Evolutionary conservation across 23 tunicate genomes (phyloP).

Genomic region (Diplosoma virens): DNA sequence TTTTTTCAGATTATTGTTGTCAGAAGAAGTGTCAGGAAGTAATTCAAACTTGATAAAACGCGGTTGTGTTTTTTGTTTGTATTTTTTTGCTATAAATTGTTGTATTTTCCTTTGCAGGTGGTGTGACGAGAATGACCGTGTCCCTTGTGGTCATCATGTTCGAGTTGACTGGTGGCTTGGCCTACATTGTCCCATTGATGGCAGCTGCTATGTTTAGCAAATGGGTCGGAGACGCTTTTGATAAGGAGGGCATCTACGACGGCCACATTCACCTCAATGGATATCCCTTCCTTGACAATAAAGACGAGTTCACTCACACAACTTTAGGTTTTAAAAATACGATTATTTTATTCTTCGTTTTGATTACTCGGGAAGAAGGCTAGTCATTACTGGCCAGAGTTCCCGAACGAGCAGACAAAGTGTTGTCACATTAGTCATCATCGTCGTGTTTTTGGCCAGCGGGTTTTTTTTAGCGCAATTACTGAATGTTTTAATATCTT

Average conservation of each 20-base stretch:
- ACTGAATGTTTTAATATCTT: no score
- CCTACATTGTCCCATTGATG: conserved; percentile 97
- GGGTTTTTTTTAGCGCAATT: no score
- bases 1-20: no score
- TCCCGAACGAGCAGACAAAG: no score
- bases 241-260: conserved; percentile 97
- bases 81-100: no score
- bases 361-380: no score
- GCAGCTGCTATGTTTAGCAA: conserved; percentile 95
- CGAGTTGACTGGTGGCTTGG: conserved; percentile 97
- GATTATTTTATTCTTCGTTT: no score
- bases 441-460: no score
- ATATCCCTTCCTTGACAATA: conserved; percentile 92
- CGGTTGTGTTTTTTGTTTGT: no score
- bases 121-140: conserved; percentile 98
- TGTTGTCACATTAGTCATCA: no score
- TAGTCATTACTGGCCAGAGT: no score
- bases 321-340: conserved; percentile 57
- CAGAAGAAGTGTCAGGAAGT: neutral
- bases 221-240: conserved; percentile 98
- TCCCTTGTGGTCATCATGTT: conserved; percentile 95
- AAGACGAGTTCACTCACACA: conserved; percentile 91
- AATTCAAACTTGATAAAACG: neutral
- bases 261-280: conserved; percentile 96
- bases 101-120: conserved; percentile 40